Base-by-base conservation (phyloP, 2,113 vertebrate species). In the Poeciliopsis turrubarensis region DNA sequence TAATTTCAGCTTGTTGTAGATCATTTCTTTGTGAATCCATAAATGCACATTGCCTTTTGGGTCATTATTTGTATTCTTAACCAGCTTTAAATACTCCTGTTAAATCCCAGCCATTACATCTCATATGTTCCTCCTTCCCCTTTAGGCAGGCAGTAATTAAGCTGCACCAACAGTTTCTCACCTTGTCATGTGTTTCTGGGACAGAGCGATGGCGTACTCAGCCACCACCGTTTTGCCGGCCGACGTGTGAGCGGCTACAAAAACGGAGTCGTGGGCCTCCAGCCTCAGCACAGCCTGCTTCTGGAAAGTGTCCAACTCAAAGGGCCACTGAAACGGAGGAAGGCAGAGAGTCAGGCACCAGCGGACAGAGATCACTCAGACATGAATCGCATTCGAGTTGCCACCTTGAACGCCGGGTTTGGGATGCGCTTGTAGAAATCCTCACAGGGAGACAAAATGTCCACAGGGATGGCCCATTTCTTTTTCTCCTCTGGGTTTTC, bases 171-270 rank as follows among this genome's bases (percentile, higher is more conserved):
- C 74, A 34, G 61, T 75, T 22, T 39, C 87, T 70, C 72, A 97
- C 97, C 97, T 95, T 0, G 97, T 97, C 97, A 97, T 97, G 94
- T 98, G 96, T 75, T 96, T 97, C 91, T 96, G 96, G 0, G 96
- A 96, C 64, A 98, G 93, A 0, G 97, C 97, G 25, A 97, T 96
- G 82, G 97, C 97, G 0, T 98, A 98, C 44, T 98, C 97, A 0
- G 97, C 97, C 83, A 97, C 97, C 72, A 97, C 96, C 0, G 97
- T 98, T 91, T 98, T 98, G 31, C 97, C 97, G 0, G 97, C 96
- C 0, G 97, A 98, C 0, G 97, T 98, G 92, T 97, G 97, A 0
- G 97, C 97, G 0, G 97, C 96, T 0, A 98, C 96, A 47, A 98
- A 97, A 32, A 98, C 96, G 0, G 96, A 97, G 54, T 97, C 93